Evolutionary conservation across 2,113 vertebrate genomes (phyloP).

Genomic region (Theropithecus gelada): DNA sequence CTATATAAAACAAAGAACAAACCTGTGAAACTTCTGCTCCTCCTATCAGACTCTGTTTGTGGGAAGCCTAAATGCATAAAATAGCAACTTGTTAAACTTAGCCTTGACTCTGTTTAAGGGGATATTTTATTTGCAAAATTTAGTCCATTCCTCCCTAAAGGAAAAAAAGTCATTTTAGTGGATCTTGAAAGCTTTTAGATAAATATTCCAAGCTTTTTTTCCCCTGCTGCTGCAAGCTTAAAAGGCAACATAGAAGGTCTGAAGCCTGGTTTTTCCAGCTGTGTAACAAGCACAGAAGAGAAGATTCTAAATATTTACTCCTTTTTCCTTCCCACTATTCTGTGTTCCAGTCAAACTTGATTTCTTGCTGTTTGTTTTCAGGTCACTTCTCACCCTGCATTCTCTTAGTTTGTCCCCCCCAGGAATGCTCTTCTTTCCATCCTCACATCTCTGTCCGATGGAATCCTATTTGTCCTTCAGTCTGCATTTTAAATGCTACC

Average conservation of each 20-base stretch:
- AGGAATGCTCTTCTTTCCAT: not conserved
- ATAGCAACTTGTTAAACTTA: not conserved
- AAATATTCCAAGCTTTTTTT: not conserved
- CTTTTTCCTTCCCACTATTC: not conserved
- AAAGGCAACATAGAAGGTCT: conserved; percentile 19
- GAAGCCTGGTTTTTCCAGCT: conserved; percentile 27
- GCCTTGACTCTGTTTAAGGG: not conserved
- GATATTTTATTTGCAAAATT: conserved; percentile 54
- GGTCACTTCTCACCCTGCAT: not conserved
- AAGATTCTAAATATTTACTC: conserved; percentile 42
- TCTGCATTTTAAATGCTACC: not conserved
- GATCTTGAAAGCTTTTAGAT: conserved; percentile 50
- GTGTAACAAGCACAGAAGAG: not conserved
- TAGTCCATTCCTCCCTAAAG: conserved; percentile 37
- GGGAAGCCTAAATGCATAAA: not conserved
- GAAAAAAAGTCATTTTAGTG: not conserved
- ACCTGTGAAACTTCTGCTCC: not conserved
- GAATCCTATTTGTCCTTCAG: not conserved
- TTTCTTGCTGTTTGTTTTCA: not conserved
- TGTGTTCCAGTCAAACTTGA: not conserved
- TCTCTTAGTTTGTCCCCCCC: not conserved
- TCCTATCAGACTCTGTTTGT: not conserved
- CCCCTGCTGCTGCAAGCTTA: not conserved
- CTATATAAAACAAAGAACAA: conserved; percentile 47
- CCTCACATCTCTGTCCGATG: not conserved